Evolutionary conservation across 2,888 invertebrate species (phyloP).

Genomic region (Chalcosyrphus nemorum): DNA sequence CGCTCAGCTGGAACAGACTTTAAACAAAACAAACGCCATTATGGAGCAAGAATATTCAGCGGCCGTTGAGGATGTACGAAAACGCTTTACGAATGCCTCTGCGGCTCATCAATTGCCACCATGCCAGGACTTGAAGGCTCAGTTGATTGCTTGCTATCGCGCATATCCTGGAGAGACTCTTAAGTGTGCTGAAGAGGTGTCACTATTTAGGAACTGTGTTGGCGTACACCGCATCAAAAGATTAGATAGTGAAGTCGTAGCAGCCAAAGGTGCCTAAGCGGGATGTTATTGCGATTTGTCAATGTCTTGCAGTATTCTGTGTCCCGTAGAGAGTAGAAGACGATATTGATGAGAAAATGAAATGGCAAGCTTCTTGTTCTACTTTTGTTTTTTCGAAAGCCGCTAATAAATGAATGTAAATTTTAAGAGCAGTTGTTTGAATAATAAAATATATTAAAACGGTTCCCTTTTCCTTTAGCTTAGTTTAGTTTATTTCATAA

Average conservation of each 20-base stretch:
- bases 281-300: not conserved
- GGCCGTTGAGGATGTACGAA: conserved; percentile 82
- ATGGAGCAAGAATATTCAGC: conserved; percentile 85
- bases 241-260: conserved; percentile 75
- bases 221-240: conserved; percentile 83
- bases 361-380: too few relatives aligned
- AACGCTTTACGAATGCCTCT: conserved; percentile 80
- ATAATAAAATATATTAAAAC: too few relatives aligned
- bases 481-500: too few relatives aligned
- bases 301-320: conserved; percentile 7
- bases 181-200: conserved; percentile 84
- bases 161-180: conserved; percentile 84
- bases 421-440: too few relatives aligned
- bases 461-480: too few relatives aligned
- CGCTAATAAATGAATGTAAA: too few relatives aligned
- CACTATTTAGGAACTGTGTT: conserved; percentile 85
- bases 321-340: not conserved
- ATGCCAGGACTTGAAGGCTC: conserved; percentile 83
- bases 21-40: conserved; percentile 84
- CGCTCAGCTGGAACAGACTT: conserved; percentile 83
- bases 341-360: not conserved
- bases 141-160: conserved; percentile 85
- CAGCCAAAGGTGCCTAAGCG: conserved; percentile 52
- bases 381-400: too few relatives aligned
- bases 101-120: conserved; percentile 82